Percentiles rank a stretch among this genome's conserved stretches.
phyloP scores from a whole-genome alignment of 2,888 invertebrate genomes.

The Synanthedon vespiformis region DNA sequence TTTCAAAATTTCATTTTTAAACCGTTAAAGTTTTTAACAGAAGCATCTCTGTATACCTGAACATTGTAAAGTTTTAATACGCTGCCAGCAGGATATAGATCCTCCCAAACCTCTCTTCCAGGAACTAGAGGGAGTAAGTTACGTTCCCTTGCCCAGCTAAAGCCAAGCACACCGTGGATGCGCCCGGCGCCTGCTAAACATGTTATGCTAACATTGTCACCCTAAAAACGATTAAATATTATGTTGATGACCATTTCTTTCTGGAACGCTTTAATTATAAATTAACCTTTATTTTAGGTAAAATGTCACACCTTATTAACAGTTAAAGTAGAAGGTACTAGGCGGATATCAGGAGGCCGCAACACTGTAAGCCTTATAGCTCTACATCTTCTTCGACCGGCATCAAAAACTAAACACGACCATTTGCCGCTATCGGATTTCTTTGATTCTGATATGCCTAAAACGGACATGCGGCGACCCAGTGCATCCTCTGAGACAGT shows the following conservation, averaged over 20 bases:
- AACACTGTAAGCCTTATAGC: constrained; percentile 73
- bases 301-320: constrained; percentile 72
- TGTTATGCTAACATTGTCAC: constrained; percentile 76
- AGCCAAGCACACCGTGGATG: constrained; percentile 76
- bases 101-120: constrained; percentile 85
- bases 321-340: constrained; percentile 78
- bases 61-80: constrained; percentile 83
- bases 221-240: constrained; percentile 43
- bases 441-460: constrained; percentile 79
- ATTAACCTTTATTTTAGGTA: too few relatives aligned
- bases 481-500: constrained; percentile 65
- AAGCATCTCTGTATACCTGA: constrained; percentile 64
- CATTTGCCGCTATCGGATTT: constrained; percentile 81
- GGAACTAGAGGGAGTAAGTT: constrained; percentile 79
- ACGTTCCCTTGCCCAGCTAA: constrained; percentile 86
- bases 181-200: constrained; percentile 77
- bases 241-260: too few relatives aligned
- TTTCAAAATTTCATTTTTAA: too few relatives aligned
- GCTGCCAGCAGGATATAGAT: constrained; percentile 85
- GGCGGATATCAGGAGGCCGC: constrained; percentile 73
- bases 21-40: too few relatives aligned
- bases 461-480: constrained; percentile 72
- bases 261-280: too few relatives aligned
- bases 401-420: constrained; percentile 82
- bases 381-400: constrained; percentile 77